These are phyloP conservation scores for Popillia japonica DNA, from an alignment of 1,140 invertebrate species.

Conservation along the genomic window DNA sequence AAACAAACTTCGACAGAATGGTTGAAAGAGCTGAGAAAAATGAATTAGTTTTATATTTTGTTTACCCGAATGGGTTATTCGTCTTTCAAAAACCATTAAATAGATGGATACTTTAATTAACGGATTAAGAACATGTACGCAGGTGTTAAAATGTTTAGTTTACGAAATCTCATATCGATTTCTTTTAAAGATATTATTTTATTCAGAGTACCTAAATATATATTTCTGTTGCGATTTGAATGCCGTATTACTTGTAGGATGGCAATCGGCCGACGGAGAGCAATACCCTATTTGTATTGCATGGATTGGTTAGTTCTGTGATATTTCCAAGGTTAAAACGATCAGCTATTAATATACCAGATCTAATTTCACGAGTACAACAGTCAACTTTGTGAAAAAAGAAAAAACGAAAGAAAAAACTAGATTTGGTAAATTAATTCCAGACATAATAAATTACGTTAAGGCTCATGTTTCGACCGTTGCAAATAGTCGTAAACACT, in stretches of 20 bases:
- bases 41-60: background rate
- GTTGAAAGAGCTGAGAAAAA: background rate
- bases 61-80: background rate
- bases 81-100: no score
- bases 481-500: no score
- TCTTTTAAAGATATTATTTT: no score
- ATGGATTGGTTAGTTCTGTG: background rate
- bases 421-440: constrained; percentile 5
- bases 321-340: constrained; percentile 7
- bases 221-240: no score
- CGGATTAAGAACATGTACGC: no score
- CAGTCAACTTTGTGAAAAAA: background rate
- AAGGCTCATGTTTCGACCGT: no score
- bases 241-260: no score
- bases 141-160: no score
- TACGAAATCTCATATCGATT: no score
- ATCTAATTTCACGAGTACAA: background rate
- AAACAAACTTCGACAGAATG: background rate
- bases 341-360: background rate
- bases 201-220: no score
- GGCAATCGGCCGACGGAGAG: background rate
- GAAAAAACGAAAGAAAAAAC: background rate
- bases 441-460: no score
- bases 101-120: no score
- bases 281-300: background rate